Base-by-base conservation (phyloP, 2,888 invertebrate species). In the Peribatodes rhomboidaria region DNA sequence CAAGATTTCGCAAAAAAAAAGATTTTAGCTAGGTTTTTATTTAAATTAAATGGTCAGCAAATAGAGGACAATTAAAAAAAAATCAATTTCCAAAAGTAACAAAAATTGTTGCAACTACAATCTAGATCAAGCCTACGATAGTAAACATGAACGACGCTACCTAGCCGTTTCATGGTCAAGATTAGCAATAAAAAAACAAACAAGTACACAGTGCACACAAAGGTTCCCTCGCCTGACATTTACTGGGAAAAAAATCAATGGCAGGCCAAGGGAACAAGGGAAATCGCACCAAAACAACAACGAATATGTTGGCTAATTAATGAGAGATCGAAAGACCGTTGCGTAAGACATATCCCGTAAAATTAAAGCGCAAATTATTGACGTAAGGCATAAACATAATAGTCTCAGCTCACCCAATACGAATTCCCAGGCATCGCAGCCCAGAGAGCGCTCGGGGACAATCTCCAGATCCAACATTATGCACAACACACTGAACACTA, bases 341-440 rank as follows among this genome's bases (percentile, higher is more conserved):
- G 92, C 93, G 88, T 92, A 92, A 93, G 92, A 83, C 75, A 72
- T 77, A 72, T 81, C 79, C 84, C 80, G 77, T 81, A 79, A 83
- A 88, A 90, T 87, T 92, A 93, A 89, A 91, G 92, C 93, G 93
- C 89, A 94, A 91, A 94, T 86, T 83, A 86, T 88, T 89, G 92
- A 92, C 90, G 89, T 91, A 88, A 85, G 86, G 83, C 82, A 87
- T 87, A 90, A 89, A 89, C 88, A 88, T 81, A 85, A 73, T 76
- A 74, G 79, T 75, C 11, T 61, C 16, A 84, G 94, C 96, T 96
- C 94, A 98, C 98, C 98, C 94, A 98, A 94, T 89, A 98, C 96
- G 94, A 99, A 98, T 94, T 99, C 98, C 98, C 99, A 99, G 95
- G 98, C 97, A 93, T 99, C 98, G 92, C 98, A 98, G 93, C 98